These are phyloP conservation scores for Eciton burchellii DNA, from an alignment of 1,140 invertebrate genomes.

Conservation along the genomic window DNA sequence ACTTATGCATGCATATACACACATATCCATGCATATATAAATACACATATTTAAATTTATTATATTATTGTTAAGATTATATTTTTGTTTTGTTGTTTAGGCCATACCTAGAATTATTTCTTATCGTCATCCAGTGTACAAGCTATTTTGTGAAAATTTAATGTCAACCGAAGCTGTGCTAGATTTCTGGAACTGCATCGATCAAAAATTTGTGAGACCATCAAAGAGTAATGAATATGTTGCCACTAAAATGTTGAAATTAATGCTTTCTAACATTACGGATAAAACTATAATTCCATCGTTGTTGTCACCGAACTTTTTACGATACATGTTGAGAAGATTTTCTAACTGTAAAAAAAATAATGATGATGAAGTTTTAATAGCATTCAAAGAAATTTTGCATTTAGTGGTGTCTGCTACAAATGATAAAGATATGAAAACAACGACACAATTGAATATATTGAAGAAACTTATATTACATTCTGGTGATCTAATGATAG, in stretches of 20 bases:
- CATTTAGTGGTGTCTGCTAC: conserved; percentile 85
- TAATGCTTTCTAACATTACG: conserved; percentile 85
- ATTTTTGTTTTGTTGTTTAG: conserved; percentile 76
- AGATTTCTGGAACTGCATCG: conserved; percentile 87
- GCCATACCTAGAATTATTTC: conserved; percentile 86
- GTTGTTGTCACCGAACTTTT: conserved; percentile 86
- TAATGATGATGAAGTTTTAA: conserved; percentile 82
- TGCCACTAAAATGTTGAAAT: conserved; percentile 85
- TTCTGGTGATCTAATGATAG: conserved; percentile 90
- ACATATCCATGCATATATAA: no score
- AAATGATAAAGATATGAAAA: conserved; percentile 84
- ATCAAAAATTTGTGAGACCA: conserved; percentile 86
- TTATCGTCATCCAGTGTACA: conserved; percentile 87
- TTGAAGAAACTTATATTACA: conserved; percentile 88
- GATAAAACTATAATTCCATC: conserved; percentile 84
- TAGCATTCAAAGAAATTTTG: conserved; percentile 85
- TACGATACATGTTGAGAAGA: conserved; percentile 86
- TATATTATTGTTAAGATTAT: conserved; percentile 62
- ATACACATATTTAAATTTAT: no score
- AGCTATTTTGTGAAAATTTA: conserved; percentile 86
- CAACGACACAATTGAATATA: conserved; percentile 86
- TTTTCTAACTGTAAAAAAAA: conserved; percentile 85
- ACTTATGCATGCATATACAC: no score
- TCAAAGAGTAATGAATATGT: conserved; percentile 87
- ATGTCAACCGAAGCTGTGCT: conserved; percentile 83